Base-by-base conservation (phyloP, 2,113 vertebrate species). In the Acrocephalus kingi region DNA sequence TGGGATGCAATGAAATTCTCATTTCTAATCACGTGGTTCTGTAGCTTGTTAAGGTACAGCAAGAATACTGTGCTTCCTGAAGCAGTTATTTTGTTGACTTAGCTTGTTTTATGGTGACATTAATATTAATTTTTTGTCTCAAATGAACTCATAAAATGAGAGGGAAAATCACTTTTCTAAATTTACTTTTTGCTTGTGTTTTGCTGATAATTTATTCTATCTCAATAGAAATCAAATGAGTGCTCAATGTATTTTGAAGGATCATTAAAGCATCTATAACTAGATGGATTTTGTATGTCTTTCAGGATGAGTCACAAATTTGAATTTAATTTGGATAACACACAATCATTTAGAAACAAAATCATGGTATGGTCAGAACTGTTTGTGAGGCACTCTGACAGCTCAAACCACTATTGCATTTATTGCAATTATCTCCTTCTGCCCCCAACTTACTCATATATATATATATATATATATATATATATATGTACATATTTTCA, bases 161-260 rank as follows among this genome's bases (percentile, higher is more conserved):
- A 30, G 19, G 61, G 58, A 62, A 85, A 90, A 93, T 77, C 59
- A 67, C 21, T 95, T 88, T 89, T 79, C 52, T 58, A 63, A 86
- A n/a, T 85, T 94, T 91, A 89, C 90, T 33, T 93, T 95, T 31
- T 93, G 58, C 54, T 89, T 49, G 33, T 52, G 15, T 23, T 94
- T 96, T 92, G 25, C 52, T 89, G 52, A 25, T 67, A 68, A n/a
- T 54, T 94, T 94, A 81, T 74, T 51, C 66, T 76, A 2, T 90
- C 59, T 64, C 64, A 75, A 19, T 89, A n/a, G 91, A 92, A 94
- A 91, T 92, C 55, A 95, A 92, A 91, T 93, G 76, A 80, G 78
- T 91, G 49, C 13, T 96, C 64, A 79, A 67, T 63, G 24, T 3
- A 2, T 54, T 90, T 64, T 84, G 14, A 52, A 73, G 56, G 10